These are phyloP conservation scores for Osmerus mordax DNA, from an alignment of 2,113 vertebrate species.

Conservation along the genomic window DNA sequence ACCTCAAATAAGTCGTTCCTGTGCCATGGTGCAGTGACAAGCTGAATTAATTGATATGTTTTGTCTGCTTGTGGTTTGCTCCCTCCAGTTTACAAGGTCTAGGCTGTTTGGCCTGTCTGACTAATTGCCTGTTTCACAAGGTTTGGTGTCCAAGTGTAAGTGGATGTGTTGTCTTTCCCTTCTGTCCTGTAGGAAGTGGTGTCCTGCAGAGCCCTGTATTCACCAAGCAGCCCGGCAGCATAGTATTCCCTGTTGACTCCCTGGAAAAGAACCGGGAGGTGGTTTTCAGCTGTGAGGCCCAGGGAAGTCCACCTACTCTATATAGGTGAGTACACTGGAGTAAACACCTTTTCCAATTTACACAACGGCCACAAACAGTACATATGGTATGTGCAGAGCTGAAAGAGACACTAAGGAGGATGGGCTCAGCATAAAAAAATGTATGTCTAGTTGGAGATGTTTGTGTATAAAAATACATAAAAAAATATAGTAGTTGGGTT, in stretches of 20 bases:
- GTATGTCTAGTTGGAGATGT: too few relatives aligned
- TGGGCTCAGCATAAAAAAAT: too few relatives aligned
- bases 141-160: conserved; percentile 24
- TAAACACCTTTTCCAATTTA: neutral
- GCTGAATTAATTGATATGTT: conserved; percentile 63
- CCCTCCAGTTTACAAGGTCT: conserved; percentile 38
- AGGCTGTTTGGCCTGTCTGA: conserved; percentile 38
- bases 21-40: conserved; percentile 41
- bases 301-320: conserved; percentile 83
- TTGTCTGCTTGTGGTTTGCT: conserved; percentile 60
- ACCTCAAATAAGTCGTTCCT: conserved; percentile 43
- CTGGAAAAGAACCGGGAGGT: conserved; percentile 89
- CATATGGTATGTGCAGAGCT: neutral
- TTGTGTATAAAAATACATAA: too few relatives aligned
- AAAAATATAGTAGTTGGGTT: too few relatives aligned
- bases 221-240: conserved; percentile 86
- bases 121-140: conserved; percentile 57
- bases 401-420: too few relatives aligned
- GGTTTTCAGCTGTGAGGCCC: conserved; percentile 88
- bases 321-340: conserved; percentile 76
- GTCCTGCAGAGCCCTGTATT: conserved; percentile 83
- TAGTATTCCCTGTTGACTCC: conserved; percentile 88
- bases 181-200: conserved; percentile 72
- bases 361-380: neutral
- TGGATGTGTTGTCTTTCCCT: conserved; percentile 43